phyloP scores from a whole-genome alignment of 2,888 invertebrate species.

The Mythimna pallens region DNA sequence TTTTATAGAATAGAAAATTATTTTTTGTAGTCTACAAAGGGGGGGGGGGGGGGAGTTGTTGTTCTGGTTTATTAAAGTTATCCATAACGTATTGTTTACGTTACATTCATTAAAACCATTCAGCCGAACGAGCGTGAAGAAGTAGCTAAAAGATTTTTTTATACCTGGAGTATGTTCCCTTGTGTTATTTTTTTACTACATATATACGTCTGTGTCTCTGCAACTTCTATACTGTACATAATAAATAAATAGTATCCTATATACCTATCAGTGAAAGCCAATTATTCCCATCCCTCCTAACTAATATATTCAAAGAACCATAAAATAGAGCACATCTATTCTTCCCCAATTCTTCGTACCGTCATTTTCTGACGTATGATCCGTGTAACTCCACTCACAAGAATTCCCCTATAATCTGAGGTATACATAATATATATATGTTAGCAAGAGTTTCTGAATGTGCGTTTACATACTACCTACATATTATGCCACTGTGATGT shows the following conservation, averaged over 20 bases:
- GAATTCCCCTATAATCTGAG: conserved; percentile 62
- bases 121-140: too few species aligned
- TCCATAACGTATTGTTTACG: too few species aligned
- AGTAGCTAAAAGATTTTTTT: too few species aligned
- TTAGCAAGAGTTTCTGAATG: conserved; percentile 57
- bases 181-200: too few species aligned
- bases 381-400: conserved; percentile 47
- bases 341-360: conserved; percentile 41
- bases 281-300: not conserved
- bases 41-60: too few species aligned
- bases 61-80: too few species aligned
- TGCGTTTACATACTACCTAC: conserved; percentile 51
- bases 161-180: too few species aligned
- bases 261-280: not conserved
- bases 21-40: too few species aligned
- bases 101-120: too few species aligned
- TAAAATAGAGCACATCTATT: conserved; percentile 39
- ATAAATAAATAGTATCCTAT: not conserved
- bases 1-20: too few species aligned
- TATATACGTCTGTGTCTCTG: too few species aligned
- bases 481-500: conserved; percentile 43
- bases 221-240: too few species aligned
- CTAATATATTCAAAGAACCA: conserved; percentile 29
- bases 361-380: conserved; percentile 48
- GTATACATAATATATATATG: conserved; percentile 61